phyloP scores from a whole-genome alignment of 2,888 invertebrate species.

The Dusona sp. region DNA sequence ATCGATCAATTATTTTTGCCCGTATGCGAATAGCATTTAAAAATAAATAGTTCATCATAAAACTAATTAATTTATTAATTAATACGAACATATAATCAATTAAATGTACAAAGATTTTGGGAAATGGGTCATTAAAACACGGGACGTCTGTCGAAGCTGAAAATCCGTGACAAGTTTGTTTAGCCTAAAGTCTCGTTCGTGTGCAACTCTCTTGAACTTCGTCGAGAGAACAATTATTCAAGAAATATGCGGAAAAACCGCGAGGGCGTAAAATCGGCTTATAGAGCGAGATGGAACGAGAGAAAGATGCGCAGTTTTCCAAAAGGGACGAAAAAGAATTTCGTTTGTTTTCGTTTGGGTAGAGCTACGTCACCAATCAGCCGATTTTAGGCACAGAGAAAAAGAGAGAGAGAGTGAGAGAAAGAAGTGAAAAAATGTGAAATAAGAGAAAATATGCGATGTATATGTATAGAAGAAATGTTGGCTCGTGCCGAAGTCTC shows the following conservation, averaged over 20 bases:
- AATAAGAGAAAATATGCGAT: not conserved
- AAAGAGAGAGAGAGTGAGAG: not conserved
- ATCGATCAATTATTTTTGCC: too few species aligned
- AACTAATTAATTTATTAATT: not conserved
- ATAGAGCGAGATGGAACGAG: slow-evolving; percentile 23
- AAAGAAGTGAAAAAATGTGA: slow-evolving; percentile 11
- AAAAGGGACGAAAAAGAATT: not conserved
- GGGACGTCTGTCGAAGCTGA: not conserved
- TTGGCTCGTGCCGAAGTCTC: slow-evolving; percentile 77
- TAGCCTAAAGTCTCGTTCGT: slow-evolving; percentile 11
- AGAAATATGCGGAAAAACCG: slow-evolving; percentile 59
- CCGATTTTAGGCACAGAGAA: not conserved
- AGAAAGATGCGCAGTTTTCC: not conserved
- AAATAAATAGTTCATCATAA: not conserved
- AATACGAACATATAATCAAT: not conserved
- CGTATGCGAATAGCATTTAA: too few species aligned
- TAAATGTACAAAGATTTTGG: not conserved
- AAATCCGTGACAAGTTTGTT: slow-evolving; percentile 29
- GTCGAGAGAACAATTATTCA: not conserved
- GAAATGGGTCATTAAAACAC: slow-evolving; percentile 5
- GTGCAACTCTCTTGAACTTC: not conserved
- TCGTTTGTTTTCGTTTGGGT: slow-evolving; percentile 30
- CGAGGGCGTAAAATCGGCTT: slow-evolving; percentile 74
- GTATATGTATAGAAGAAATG: slow-evolving; percentile 51
- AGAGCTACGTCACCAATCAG: slow-evolving; percentile 15